Conservation (phyloP, 2,113 vertebrate genomes). For the Sceloporus undulatus region DNA sequence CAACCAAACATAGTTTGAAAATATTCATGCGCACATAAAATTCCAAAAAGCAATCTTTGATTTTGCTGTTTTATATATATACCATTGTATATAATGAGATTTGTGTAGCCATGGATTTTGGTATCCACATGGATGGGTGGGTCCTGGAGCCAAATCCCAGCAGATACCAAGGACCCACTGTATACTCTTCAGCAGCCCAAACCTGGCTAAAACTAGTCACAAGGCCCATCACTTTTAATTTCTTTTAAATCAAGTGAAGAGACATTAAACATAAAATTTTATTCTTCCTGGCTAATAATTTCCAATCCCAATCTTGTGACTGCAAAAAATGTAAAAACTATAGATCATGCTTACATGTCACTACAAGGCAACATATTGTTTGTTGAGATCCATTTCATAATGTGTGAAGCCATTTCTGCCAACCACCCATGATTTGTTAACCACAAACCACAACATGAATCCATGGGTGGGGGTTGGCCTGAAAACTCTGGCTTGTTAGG, state of each 20-base stretch:
- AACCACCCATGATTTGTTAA: not conserved
- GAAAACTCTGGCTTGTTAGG: not conserved
- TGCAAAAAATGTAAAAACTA: slow-evolving; percentile 40
- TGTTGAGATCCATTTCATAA: not conserved
- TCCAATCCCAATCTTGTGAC: not conserved
- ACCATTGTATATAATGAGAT: too few relatives aligned
- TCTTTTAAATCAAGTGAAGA: too few relatives aligned
- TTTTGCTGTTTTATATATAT: too few relatives aligned
- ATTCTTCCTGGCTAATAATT: not conserved
- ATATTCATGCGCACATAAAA: too few relatives aligned
- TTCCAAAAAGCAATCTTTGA: too few relatives aligned
- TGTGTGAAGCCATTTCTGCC: not conserved
- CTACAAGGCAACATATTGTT: not conserved
- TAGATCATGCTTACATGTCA: not conserved
- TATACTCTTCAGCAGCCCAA: not conserved
- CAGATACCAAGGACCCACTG: too few relatives aligned
- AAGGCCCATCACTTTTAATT: not conserved
- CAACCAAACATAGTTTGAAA: too few relatives aligned
- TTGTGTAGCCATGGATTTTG: too few relatives aligned
- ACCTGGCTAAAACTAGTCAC: not conserved
- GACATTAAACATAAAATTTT: not conserved
- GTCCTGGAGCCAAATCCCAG: too few relatives aligned
- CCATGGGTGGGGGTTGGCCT: not conserved
- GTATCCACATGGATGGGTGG: too few relatives aligned
- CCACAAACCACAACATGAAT: not conserved